Percentiles rank a stretch among this genome's conserved stretches.
Conservation (phyloP, 2,797 vertebrate species). For the Onychomys torridus region DNA sequence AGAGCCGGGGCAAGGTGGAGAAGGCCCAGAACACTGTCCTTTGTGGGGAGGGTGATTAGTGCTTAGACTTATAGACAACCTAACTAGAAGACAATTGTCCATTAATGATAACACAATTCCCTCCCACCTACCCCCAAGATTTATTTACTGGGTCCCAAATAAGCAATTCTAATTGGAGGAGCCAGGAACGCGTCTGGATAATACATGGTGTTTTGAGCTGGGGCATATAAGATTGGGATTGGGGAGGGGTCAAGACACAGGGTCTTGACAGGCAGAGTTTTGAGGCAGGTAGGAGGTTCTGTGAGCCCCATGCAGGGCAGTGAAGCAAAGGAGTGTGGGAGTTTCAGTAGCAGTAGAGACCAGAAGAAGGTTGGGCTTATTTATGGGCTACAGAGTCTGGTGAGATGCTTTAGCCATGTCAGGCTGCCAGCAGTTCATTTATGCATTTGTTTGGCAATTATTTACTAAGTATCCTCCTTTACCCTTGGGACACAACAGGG, state of each 20-base stretch:
- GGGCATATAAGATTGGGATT: background rate
- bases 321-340: background rate
- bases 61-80: background rate
- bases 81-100: background rate
- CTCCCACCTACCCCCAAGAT: background rate
- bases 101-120: background rate
- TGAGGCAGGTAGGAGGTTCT: background rate
- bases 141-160: background rate
- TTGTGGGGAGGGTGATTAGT: background rate
- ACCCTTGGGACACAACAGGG: background rate
- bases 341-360: background rate
- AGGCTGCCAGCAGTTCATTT: background rate
- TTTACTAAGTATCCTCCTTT: background rate
- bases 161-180: background rate
- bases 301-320: background rate
- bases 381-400: background rate
- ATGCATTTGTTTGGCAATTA: background rate
- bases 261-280: background rate
- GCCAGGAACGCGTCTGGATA: constrained; percentile 6
- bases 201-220: background rate
- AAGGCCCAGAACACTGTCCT: background rate
- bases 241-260: background rate
- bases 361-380: background rate
- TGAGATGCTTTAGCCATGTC: background rate
- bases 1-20: constrained; percentile 79